phyloP scores from a whole-genome alignment of 2,113 vertebrate genomes.

The Cynoglossus semilaevis region DNA sequence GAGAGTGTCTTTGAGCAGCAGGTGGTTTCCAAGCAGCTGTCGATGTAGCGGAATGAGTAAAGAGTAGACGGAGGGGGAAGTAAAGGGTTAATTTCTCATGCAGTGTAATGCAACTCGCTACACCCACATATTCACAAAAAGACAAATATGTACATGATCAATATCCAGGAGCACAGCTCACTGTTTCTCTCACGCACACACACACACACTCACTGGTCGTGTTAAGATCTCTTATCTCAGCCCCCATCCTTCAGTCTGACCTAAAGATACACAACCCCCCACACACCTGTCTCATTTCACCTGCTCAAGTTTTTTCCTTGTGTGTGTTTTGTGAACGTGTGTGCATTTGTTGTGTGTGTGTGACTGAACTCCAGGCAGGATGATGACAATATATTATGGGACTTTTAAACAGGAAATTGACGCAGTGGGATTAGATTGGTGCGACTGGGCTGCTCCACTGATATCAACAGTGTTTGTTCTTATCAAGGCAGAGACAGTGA shows the following conservation, averaged over 20 bases:
- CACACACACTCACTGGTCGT: background rate
- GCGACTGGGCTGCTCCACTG: no score
- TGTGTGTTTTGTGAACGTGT: constrained; percentile 12
- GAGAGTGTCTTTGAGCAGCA: constrained; percentile 24
- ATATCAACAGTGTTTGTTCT: no score
- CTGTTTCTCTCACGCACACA: background rate
- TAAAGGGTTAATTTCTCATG: constrained; percentile 64
- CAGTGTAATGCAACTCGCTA: constrained; percentile 29
- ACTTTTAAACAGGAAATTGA: no score
- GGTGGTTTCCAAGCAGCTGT: constrained; percentile 65
- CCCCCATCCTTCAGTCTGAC: constrained; percentile 23
- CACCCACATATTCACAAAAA: constrained; percentile 41
- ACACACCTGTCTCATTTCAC: constrained; percentile 46
- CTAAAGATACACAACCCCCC: constrained; percentile 30
- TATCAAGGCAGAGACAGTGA: no score
- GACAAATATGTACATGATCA: constrained; percentile 34
- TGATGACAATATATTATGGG: no score
- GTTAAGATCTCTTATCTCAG: constrained; percentile 36
- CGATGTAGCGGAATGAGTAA: constrained; percentile 61
- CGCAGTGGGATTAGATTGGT: no score
- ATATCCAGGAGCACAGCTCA: constrained; percentile 20
- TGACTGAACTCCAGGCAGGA: no score
- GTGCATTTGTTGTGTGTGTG: constrained; percentile 10
- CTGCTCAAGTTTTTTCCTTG: constrained; percentile 19
- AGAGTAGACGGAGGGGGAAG: constrained; percentile 34